Evolutionary conservation across 35 echinoderm and acorn worm species (phyloP), one percentile per base, ranked within the genome.

Genomic region (Apostichopus parvimensis): DNA sequence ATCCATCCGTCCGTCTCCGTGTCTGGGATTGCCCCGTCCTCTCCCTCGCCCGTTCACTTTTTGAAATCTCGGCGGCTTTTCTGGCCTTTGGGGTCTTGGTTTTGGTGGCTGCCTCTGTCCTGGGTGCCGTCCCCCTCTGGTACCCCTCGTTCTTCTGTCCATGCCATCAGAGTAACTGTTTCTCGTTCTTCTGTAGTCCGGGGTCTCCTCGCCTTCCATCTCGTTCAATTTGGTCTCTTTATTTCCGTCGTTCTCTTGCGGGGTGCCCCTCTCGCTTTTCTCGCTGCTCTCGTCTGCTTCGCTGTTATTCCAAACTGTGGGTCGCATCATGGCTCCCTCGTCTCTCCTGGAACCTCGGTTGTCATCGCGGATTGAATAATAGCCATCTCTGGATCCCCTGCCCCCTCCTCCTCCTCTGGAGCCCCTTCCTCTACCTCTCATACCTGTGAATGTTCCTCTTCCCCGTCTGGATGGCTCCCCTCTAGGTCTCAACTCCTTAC

Each of bases 381-480:
- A 71, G 14, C 66, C 53, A 57, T 57, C 57, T 6, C 53, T 73
- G 15, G 73, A 64, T 56, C 75, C 77, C 55, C 92, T 87, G 10
- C 79, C 62, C 77, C 92, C 82, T 8, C 81, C 81, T 4, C 64
- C 68, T 78, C 92, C 84, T 34, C 93, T 87, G 56, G 78, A 77
- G 58, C 93, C 93, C 80, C 93, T 94, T 4, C 92, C 90, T 65
- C 94, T 87, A 11, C 94, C 90, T 73, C 91, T 90, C 17, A 77
- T 61, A 8, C 75, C 34, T 21, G 45, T 52, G 20, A 77, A 83
- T 58, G 89, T 21, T 52, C 94, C 94, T 73, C 97, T 90, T 34
- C 97, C 97, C 87, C 97, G 96, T 77, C 93, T 94, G 6, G 94
- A 95, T 5, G 97, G 93, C 60, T 98, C 96, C 64, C 96, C 96